Percentiles rank a stretch among this genome's conserved stretches.
Evolutionary conservation across 1,140 invertebrate species (phyloP).

Genomic region (Drosophila nasuta): DNA sequence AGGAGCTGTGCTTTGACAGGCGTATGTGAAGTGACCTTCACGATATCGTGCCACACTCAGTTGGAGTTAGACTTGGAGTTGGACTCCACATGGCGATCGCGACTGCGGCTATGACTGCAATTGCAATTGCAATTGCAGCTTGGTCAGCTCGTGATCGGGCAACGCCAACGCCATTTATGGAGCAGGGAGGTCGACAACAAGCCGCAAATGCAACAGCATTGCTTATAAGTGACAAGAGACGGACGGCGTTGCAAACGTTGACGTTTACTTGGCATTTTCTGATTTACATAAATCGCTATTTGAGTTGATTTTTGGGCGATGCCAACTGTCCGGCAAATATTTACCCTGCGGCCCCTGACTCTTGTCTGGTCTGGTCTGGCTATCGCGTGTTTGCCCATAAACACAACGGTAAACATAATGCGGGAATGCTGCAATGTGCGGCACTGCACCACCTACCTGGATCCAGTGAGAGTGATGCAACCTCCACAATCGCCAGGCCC

Average conservation of each 20-base stretch:
- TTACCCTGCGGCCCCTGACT: slow-evolving; percentile 27
- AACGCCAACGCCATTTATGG: slow-evolving; percentile 69
- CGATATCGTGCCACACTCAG: slow-evolving; percentile 62
- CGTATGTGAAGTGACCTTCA: slow-evolving; percentile 69
- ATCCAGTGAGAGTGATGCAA: slow-evolving; percentile 83
- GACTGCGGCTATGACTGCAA: neutral
- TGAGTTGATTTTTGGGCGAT: slow-evolving; percentile 57
- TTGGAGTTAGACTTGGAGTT: neutral
- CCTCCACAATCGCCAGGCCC: slow-evolving; percentile 72
- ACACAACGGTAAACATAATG: slow-evolving; percentile 54
- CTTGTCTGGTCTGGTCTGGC: neutral
- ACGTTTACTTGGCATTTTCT: slow-evolving; percentile 46
- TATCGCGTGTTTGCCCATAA: slow-evolving; percentile 58
- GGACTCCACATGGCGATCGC: slow-evolving; percentile 34
- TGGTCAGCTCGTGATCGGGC: slow-evolving; percentile 68
- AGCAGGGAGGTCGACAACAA: slow-evolving; percentile 61
- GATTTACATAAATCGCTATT: slow-evolving; percentile 77
- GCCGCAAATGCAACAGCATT: slow-evolving; percentile 18
- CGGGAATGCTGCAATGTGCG: neutral
- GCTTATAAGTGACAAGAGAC: slow-evolving; percentile 5
- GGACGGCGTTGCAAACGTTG: slow-evolving; percentile 32
- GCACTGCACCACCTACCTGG: slow-evolving; percentile 67
- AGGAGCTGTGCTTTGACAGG: slow-evolving; percentile 60
- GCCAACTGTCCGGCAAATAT: slow-evolving; percentile 63
- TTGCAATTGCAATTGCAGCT: slow-evolving; percentile 51